These are phyloP conservation scores for Phalera bucephala DNA, from an alignment of 2,888 invertebrate genomes.

Conservation along the genomic window DNA sequence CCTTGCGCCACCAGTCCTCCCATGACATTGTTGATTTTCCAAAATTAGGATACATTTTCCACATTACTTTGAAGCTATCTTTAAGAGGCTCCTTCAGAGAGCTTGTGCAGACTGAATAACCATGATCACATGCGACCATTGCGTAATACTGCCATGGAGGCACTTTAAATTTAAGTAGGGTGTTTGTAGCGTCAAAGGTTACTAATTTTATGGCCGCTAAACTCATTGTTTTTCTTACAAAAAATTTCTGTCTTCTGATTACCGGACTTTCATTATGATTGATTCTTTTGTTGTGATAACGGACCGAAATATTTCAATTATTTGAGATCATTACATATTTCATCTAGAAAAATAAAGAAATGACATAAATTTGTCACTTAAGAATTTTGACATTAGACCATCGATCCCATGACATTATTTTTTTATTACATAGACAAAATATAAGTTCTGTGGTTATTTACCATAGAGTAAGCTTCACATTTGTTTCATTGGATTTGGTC, in stretches of 20 bases:
- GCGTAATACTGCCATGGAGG: conserved; percentile 90
- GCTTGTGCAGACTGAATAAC: conserved; percentile 72
- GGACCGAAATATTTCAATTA: no score
- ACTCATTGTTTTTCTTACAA: conserved; percentile 48
- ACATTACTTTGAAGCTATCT: conserved; percentile 85
- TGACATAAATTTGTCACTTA: no score
- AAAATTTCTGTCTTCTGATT: background rate
- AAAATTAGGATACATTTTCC: conserved; percentile 90
- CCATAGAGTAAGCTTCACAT: no score
- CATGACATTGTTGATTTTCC: conserved; percentile 88
- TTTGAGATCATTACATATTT: no score
- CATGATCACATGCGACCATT: conserved; percentile 86
- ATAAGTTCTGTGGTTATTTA: no score
- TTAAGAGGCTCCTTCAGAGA: conserved; percentile 84
- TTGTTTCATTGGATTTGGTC: no score
- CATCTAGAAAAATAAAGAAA: no score
- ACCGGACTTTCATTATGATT: no score
- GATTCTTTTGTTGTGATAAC: no score
- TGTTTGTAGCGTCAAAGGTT: conserved; percentile 95
- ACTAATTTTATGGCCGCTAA: conserved; percentile 84
- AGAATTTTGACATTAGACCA: no score
- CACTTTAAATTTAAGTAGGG: conserved; percentile 87
- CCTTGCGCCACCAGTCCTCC: conserved; percentile 91
- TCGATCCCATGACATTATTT: no score
- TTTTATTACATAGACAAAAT: no score